Evolutionary conservation across 2,797 vertebrate genomes (phyloP), one percentile per base, ranked within the genome.

Genomic region (Darevskia nairensis): DNA sequence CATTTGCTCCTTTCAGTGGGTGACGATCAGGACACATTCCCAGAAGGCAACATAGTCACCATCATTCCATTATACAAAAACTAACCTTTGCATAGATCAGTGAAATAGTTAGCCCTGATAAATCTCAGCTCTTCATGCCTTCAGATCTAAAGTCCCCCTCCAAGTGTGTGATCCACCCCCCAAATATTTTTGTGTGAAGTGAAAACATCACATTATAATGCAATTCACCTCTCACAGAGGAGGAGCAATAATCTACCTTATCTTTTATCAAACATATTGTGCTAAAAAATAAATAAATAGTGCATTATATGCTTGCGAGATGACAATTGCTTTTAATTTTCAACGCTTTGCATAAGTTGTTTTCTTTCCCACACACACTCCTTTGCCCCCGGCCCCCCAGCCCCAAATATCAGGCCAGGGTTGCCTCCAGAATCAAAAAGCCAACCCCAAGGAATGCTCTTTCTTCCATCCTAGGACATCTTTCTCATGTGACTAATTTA

Each of bases 291-390:
- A 27, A 55, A 25, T 25, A 44, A 55, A 25, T 25, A 64, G 23
- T 29, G 25, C 4, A 29, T 76, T 59, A 27, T 59, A 27, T 59
- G 55, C 9, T 6, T 75, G 50, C 19, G 46, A 75, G 29, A 13
- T 0, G 25, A 0, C 50, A 0, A 6, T n/a, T 1, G 1, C 11
- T 1, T 0, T 69, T 74, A 29, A 6, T 0, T 1, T 0, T 71
- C 59, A n/a, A 4, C 0, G 0, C 76, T 74, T 17, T 6, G 27
- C 7, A 0, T 72, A 35, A 29, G 13, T 50, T 19, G n/a, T 19
- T 41, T 19, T 19, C 11, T 39, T 25, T 69, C 23, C 27, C 69
- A 0, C 41, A 8, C 17, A 10, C n/a, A 9, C 21, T 25, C 68
- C 25, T 61, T 80, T 35, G 23, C 23, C 59, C 59, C 25, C 23